phyloP scores from a whole-genome alignment of 1,140 invertebrate genomes.

The Cardiocondyla obscurior region DNA sequence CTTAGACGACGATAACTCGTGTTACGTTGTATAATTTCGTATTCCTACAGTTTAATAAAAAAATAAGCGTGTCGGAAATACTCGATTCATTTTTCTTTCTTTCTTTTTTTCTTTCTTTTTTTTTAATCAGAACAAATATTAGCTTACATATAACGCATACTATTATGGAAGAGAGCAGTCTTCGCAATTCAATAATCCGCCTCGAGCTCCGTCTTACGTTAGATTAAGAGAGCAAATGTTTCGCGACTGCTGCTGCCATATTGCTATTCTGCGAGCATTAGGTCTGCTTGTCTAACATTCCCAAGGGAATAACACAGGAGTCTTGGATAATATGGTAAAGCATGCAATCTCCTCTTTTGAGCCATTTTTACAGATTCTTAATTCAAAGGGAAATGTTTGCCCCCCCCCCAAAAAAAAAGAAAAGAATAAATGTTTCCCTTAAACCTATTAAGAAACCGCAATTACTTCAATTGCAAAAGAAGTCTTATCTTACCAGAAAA shows the following conservation, averaged over 20 bases:
- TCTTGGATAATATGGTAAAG: slow-evolving; percentile 13
- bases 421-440: background rate
- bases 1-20: background rate
- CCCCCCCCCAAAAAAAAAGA: too few species aligned
- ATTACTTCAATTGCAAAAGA: background rate
- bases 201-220: slow-evolving; percentile 35
- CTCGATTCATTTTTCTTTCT: too few species aligned
- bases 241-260: slow-evolving; percentile 21
- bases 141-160: slow-evolving; percentile 19
- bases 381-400: slow-evolving; percentile 12
- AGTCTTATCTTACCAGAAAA: background rate
- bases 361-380: slow-evolving; percentile 37
- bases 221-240: slow-evolving; percentile 50
- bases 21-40: background rate
- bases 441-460: background rate
- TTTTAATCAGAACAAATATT: background rate
- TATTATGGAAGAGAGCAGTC: slow-evolving; percentile 18
- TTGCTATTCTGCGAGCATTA: slow-evolving; percentile 29
- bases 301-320: background rate
- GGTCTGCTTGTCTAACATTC: slow-evolving; percentile 36
- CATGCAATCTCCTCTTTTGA: background rate
- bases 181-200: slow-evolving; percentile 49
- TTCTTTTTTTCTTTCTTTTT: background rate
- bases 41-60: background rate
- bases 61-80: background rate